Base-by-base conservation (phyloP, 2,113 vertebrate genomes). In the Piprites chloris region DNA sequence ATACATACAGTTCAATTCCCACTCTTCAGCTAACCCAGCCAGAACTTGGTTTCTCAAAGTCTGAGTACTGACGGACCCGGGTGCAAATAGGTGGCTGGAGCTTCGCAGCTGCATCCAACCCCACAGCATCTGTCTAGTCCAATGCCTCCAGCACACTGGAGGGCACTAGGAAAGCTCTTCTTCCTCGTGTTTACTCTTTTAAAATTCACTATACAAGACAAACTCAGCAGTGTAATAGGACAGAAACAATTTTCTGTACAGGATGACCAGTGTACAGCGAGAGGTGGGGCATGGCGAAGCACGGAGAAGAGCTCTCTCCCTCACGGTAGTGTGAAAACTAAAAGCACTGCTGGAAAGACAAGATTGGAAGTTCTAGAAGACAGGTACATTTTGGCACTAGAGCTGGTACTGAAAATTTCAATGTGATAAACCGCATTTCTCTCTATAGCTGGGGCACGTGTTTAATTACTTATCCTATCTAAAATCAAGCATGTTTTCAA, bases 141-240 rank as follows among this genome's bases (percentile, higher is more conserved):
- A 2, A 12, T 2, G 9, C 9, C 28, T 52, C 37, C 2, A 0
- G 2, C 72, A 37, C 21, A 39, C 27, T 4, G 0, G 9, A 72
- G 47, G 2, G 1, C 28, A 9, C 24, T 35, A 7, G 41, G 75
- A 62, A 42, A 75, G 46, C 76, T 89, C 52, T 58, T 62, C 39
- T 33, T 37, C 32, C 16, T 73, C 41, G 20, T 6, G 3, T 6
- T 65, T 33, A 37, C 42, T 4, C 0, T 16, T 72, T 59, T 33
- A 30, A 67, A 84, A 49, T 23, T 32, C 18, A 32, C 23, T 4
- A 2, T 14, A 15, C 11, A 15, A 50, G 30, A n/a, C 26, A 85
- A 67, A 41, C 15, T 30, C 69, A 37, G 35, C 0, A 0, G 22
- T 59, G 2, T 6, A 33, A 65, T 0, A 30, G 69, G 23, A 33